Base-by-base conservation (phyloP, 2,113 vertebrate species). In the Megalops atlanticus region DNA sequence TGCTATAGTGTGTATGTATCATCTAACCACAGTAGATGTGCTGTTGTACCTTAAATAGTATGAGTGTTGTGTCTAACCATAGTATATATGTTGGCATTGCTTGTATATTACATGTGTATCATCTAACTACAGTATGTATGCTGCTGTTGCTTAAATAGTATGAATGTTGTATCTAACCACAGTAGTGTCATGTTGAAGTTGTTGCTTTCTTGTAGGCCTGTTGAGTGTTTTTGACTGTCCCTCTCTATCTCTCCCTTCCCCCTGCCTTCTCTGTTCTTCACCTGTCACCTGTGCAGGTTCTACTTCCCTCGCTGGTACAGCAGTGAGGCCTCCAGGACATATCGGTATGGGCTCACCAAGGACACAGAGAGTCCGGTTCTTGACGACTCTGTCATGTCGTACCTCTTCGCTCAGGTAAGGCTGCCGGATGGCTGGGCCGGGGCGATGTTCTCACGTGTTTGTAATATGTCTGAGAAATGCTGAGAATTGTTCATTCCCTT, bases 301-400 rank as follows among this genome's bases (percentile, higher is more conserved):
- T 97, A 98, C 86, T 98, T 99, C 86, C 94, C 96, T 18, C 95
- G 96, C 77, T 99, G 97, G 97, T 97, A 96, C 49, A 95, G 96
- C 82, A 95, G 90, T 76, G 91, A 92, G 73, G 94, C 86, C 54
- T 92, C 80, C 80, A 93, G 93, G 85, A 94, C 96, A 0, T 97
- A 96, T 87, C 95, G 98, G 0, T 96, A 95, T 40, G 97, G 97
- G 1, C 74, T 95, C 78, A 88, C 93, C 81, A 96, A 96, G 75
- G 96, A 95, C 24, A 80, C 92, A 47, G 97, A 98, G 90, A 95
- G 91, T 64, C 95, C 97, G 11, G 94, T 98, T 81, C 93, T 98
- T 85, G 98, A 99, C 39, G 97, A 99, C 68, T 83, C 91, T 86
- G 95, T 96, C 80, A 96, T 97, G 94, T 93, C 94, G 68, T 99